A percentile compares a stretch with the other conserved stretches of the same genome.
Evolutionary conservation across 2,888 invertebrate species (phyloP).

Genomic region (Sthenelais limicola): DNA sequence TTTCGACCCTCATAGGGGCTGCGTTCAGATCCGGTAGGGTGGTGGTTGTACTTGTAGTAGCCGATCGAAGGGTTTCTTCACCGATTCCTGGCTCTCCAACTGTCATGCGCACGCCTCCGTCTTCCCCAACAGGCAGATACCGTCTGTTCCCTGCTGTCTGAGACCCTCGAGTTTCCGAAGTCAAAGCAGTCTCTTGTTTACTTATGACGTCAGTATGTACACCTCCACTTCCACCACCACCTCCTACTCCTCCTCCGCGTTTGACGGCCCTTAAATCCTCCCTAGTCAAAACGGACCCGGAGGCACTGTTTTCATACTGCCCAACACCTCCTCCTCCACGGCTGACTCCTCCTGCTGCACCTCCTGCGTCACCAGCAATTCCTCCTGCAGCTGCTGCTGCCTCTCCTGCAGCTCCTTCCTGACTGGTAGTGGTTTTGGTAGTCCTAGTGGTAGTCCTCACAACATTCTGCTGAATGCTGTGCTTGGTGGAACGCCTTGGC

Average conservation of each 20-base stretch:
- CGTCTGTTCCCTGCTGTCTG: background rate
- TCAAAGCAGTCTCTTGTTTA: slow-evolving; percentile 5
- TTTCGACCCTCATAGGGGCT: slow-evolving; percentile 21
- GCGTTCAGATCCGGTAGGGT: background rate
- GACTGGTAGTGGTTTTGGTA: too few relatives aligned
- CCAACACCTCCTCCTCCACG: background rate
- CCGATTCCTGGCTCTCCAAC: background rate
- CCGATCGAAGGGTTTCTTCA: too few relatives aligned
- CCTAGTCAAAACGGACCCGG: too few relatives aligned
- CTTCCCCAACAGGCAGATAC: slow-evolving; percentile 24
- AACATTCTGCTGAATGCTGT: too few relatives aligned
- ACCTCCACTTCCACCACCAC: background rate
- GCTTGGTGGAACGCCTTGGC: background rate
- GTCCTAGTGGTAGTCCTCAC: too few relatives aligned
- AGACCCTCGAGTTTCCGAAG: background rate
- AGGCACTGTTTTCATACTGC: background rate
- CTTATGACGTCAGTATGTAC: slow-evolving; percentile 8
- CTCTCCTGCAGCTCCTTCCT: too few relatives aligned
- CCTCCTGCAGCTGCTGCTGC: background rate
- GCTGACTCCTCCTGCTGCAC: background rate
- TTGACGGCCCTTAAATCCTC: background rate
- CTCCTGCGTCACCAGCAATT: background rate
- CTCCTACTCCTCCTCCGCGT: background rate
- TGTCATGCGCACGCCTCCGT: slow-evolving; percentile 21
- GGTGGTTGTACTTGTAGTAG: background rate